A percentile compares a stretch with the other conserved stretches of the same genome.
Conservation (phyloP, 2,797 vertebrate species). For the Oryzias dopingdopingensis region DNA sequence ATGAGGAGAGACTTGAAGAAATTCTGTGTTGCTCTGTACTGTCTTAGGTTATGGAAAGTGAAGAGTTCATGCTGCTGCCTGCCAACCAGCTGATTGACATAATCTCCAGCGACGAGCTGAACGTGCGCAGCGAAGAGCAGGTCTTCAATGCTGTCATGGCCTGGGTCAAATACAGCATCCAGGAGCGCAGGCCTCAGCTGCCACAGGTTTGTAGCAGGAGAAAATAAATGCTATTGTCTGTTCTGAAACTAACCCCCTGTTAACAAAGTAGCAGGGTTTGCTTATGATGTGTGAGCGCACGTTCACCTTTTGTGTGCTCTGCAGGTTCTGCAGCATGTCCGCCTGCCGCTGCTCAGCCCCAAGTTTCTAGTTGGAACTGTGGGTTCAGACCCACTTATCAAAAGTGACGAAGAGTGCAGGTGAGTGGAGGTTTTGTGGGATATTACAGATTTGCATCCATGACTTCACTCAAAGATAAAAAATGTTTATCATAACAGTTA, state of each 20-base stretch:
- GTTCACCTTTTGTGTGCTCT: constrained; percentile 2
- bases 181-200: constrained; percentile 92
- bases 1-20: not conserved
- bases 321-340: constrained; percentile 95
- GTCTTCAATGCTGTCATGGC: constrained; percentile 99
- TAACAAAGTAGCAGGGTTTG: not conserved
- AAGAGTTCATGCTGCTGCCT: constrained; percentile 98
- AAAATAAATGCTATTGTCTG: not conserved
- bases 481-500: no score
- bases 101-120: constrained; percentile 98
- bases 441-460: not conserved
- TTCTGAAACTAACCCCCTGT: no score
- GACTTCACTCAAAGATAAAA: not conserved
- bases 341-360: constrained; percentile 92
- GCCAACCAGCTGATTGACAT: constrained; percentile 98
- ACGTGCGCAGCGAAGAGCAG: constrained; percentile 97
- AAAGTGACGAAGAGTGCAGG: constrained; percentile 98
- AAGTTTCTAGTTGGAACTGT: constrained; percentile 98
- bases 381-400: constrained; percentile 96
- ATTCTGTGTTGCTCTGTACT: constrained; percentile 1
- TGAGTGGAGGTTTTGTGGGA: constrained; percentile 48
- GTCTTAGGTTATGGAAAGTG: constrained; percentile 95
- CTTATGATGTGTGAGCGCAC: not conserved
- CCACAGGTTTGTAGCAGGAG: constrained; percentile 83
- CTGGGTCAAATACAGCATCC: constrained; percentile 99